Evolutionary conservation across 2,888 invertebrate genomes (phyloP), one percentile per base, ranked within the genome.

Genomic region (Orgyia antiqua): DNA sequence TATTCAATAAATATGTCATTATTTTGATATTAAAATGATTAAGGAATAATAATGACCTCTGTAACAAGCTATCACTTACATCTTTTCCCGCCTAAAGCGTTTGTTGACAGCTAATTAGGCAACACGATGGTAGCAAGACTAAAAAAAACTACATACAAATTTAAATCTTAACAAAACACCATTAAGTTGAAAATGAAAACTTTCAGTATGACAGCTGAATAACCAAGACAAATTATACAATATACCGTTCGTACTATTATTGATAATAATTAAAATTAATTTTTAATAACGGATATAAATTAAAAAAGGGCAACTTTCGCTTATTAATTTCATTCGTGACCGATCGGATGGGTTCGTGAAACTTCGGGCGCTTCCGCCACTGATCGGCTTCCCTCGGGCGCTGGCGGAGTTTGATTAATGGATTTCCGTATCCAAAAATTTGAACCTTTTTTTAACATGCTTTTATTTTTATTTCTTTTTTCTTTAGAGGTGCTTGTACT

Each of bases 321-420:
- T 58, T 61, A 54, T 58, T 54, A 45, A 52, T 52, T 39, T 45
- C 32, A 33, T 44, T 51, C 57, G 58, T 53, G 56, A 45, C 43
- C 45, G 42, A 48, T 58, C 56, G 58, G 50, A 29, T 32, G 35
- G 27, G 42, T 42, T 60, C 52, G 58, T 42, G 43, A 41, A 45
- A 44, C 41, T 35, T 51, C 50, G 50, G 42, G 41, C 29, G 37
- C 37, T 45, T 55, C 36, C 51, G 47, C 24, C 42, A 42, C 12
- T 26, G 31, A 24, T 34, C 43, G 43, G 33, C 34, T 40, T 56
- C 63, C 71, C 62, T 51, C 57, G 38, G 68, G 73, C 69, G 51
- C 42, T 55, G 48, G 47, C 52, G 42, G 47, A 45, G 54, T 24
- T 68, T 76, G 74, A 76, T 74, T 73, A 73, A 75, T 76, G 73